phyloP scores from a whole-genome alignment of 2,888 invertebrate genomes.

The Ethmia dodecea region DNA sequence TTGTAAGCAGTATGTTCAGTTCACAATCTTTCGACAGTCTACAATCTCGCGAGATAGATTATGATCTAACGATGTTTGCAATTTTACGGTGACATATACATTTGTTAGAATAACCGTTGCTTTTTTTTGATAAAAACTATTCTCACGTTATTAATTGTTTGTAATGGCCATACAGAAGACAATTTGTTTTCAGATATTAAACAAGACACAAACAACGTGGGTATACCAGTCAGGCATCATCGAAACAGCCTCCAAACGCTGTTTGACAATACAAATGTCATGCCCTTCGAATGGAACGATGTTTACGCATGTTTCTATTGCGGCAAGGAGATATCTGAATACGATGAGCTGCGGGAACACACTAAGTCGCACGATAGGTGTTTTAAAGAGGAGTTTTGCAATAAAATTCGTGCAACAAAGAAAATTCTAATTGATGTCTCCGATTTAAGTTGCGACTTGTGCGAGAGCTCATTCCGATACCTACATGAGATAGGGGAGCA shows the following conservation, averaged over 20 bases:
- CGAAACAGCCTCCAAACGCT: slow-evolving; percentile 32
- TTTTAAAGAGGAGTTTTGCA: not conserved
- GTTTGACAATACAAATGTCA: slow-evolving; percentile 35
- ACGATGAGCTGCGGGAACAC: slow-evolving; percentile 28
- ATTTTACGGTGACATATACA: no score
- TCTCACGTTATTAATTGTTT: no score
- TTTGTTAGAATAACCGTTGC: no score
- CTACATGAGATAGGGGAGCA: slow-evolving; percentile 6
- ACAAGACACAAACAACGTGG: slow-evolving; percentile 22
- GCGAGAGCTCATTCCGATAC: slow-evolving; percentile 12
- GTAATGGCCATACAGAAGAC: slow-evolving; percentile 22
- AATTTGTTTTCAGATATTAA: slow-evolving; percentile 39
- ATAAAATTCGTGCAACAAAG: not conserved
- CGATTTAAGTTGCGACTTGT: slow-evolving; percentile 29
- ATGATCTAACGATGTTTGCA: no score
- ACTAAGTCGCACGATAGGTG: slow-evolving; percentile 30
- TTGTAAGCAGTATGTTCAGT: no score
- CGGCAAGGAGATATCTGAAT: slow-evolving; percentile 24
- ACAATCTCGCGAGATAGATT: no score
- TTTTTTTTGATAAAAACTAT: no score
- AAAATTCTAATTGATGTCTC: slow-evolving; percentile 29
- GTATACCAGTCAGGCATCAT: slow-evolving; percentile 8
- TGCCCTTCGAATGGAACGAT: slow-evolving; percentile 38
- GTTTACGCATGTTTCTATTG: slow-evolving; percentile 39
- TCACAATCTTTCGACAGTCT: no score